A percentile compares a stretch with the other conserved stretches of the same genome.
These are phyloP conservation scores for Tortricodes alternella DNA, from an alignment of 2,888 invertebrate species.

Conservation along the genomic window DNA sequence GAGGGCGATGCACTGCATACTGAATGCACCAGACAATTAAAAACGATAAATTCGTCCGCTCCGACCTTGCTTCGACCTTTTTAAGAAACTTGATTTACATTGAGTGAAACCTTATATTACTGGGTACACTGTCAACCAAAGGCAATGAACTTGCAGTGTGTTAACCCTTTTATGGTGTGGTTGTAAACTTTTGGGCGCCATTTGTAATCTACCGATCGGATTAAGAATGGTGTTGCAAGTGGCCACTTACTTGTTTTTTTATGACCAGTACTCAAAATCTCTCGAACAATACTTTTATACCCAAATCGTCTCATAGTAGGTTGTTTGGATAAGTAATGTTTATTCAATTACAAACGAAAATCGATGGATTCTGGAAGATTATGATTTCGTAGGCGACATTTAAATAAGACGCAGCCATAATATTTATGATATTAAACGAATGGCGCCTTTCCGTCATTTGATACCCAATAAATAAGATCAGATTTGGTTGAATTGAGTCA, in stretches of 20 bases:
- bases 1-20: slow-evolving; percentile 22
- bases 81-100: slow-evolving; percentile 15
- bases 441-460: neutral
- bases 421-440: neutral
- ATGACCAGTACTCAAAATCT: neutral
- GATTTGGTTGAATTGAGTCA: neutral
- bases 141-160: slow-evolving; percentile 25
- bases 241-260: neutral
- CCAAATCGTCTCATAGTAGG: too few species aligned
- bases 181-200: neutral
- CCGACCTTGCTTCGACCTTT: slow-evolving; percentile 26
- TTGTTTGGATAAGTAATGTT: too few species aligned
- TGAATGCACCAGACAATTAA: slow-evolving; percentile 20
- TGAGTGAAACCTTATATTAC: slow-evolving; percentile 15
- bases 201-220: slow-evolving; percentile 1
- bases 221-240: neutral
- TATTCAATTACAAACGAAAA: too few species aligned
- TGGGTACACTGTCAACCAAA: neutral
- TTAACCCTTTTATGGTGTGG: slow-evolving; percentile 6
- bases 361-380: too few species aligned
- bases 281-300: neutral
- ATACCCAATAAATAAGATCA: neutral
- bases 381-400: too few species aligned
- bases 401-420: too few species aligned
- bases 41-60: slow-evolving; percentile 26